A percentile compares a stretch with the other conserved stretches of the same genome.
Conservation (phyloP, 2,888 invertebrate species). For the Euspilapteryx auroguttella region DNA sequence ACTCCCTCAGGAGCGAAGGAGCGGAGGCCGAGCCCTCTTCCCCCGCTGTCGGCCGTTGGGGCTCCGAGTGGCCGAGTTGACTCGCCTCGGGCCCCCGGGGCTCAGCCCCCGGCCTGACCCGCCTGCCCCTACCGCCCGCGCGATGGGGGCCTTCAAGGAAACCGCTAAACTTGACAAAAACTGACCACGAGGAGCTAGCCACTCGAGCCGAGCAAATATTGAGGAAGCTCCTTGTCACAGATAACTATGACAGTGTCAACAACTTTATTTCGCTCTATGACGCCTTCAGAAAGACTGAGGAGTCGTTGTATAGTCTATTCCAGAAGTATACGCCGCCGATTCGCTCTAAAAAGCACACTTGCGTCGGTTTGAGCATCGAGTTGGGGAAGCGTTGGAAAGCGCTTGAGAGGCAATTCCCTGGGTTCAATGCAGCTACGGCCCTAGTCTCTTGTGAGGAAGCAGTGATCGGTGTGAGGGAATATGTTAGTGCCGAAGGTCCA, state of each 20-base stretch:
- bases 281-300: constrained; percentile 61
- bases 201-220: constrained; percentile 78
- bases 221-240: constrained; percentile 77
- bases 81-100: constrained; percentile 67
- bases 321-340: constrained; percentile 78
- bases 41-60: constrained; percentile 88
- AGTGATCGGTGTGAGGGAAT: constrained; percentile 60
- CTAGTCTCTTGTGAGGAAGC: constrained; percentile 90
- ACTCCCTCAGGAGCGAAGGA: no score
- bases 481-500: constrained; percentile 58
- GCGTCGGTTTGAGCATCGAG: constrained; percentile 85
- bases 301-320: constrained; percentile 70
- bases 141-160: constrained; percentile 36
- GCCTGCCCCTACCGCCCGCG: constrained; percentile 21
- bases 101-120: constrained; percentile 26
- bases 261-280: constrained; percentile 76
- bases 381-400: constrained; percentile 67
- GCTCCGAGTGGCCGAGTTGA: constrained; percentile 97
- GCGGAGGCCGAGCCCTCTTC: constrained; percentile 59
- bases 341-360: constrained; percentile 78
- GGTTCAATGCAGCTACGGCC: constrained; percentile 61
- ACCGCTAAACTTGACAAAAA: constrained; percentile 23
- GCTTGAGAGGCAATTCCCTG: constrained; percentile 65
- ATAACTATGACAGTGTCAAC: constrained; percentile 88
- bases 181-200: constrained; percentile 78